Conservation (phyloP, 2,888 invertebrate genomes). For the Pammene aurita region DNA sequence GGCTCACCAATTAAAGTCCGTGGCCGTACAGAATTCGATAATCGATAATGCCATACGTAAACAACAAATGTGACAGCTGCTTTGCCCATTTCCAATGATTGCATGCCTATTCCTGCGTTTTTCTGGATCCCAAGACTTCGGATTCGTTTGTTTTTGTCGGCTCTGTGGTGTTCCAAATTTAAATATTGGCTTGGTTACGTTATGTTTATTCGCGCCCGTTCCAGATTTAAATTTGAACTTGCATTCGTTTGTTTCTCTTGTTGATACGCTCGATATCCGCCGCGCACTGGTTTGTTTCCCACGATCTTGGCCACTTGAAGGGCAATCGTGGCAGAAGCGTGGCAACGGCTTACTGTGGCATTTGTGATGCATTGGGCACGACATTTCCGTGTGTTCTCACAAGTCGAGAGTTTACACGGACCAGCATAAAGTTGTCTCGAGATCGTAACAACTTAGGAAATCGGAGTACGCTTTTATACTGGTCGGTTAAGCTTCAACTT, state of each 20-base stretch:
- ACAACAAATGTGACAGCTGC: no score
- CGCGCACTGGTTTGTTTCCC: conserved; percentile 42
- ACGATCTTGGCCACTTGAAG: conserved; percentile 43
- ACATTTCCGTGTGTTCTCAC: conserved; percentile 4
- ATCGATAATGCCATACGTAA: no score
- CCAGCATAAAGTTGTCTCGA: not conserved
- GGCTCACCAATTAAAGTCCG: no score
- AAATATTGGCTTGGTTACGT: conserved; percentile 7
- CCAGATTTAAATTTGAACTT: conserved; percentile 9
- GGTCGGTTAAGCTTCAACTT: not conserved
- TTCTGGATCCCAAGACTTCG: conserved; percentile 5
- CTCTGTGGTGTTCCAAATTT: conserved; percentile 13
- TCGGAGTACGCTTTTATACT: not conserved
- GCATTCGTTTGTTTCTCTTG: conserved; percentile 21
- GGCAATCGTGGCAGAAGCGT: conserved; percentile 41
- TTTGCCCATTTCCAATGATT: no score
- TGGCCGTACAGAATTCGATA: no score
- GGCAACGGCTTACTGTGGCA: conserved; percentile 32
- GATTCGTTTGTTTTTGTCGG: not conserved
- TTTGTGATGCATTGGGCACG: conserved; percentile 31
- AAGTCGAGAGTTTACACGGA: not conserved
- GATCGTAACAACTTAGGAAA: not conserved
- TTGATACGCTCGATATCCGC: conserved; percentile 36
- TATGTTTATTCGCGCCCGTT: conserved; percentile 16
- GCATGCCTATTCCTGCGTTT: conserved; percentile 4